Base-by-base conservation (phyloP, 2,113 vertebrate genomes). In the Hippoglossus stenolepis region DNA sequence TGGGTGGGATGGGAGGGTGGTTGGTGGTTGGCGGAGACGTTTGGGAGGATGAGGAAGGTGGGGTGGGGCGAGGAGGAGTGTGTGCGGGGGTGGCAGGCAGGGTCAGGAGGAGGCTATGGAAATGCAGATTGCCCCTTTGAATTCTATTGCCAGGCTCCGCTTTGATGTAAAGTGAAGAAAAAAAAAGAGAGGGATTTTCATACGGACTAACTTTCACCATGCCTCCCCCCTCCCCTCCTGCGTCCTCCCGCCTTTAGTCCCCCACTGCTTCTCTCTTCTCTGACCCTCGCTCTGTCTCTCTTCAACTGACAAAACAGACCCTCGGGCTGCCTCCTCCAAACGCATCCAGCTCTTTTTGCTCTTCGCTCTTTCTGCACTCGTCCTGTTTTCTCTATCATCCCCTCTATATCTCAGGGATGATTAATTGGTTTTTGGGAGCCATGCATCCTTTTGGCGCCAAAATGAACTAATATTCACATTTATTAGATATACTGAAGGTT, bases 71-170 rank as follows among this genome's bases (percentile, higher is more conserved):
- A 59, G 80, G 82, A 5, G 64, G 13, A 61, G 56, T 0, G 60
- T 0, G 17, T 71, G 76, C 58, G 79, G 72, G 56, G 23, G 28
- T 18, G 38, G 63, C 65, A 38, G 75, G 74, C 71, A 78, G 86
- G 90, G 91, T 86, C 84, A 88, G 85, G 75, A 84, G 87, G 73
- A 85, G 88, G 85, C 90, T 89, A 92, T 94, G 93, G 93, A 93
- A 94, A 94, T 93, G 91, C 91, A 93, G 91, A 94, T 92, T 89
- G 85, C 80, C 65, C 90, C 89, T 86, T 89, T 90, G 80, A 91
- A 92, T 93, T 88, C 87, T 91, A 87, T 89, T 91, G 87, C 85
- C 85, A 87, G 87, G 45, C 88, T 28, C 8, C 26, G 88, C 93
- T 95, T 95, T 94, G 93, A 95, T 91, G 91, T 93, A 70, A 87